Percentiles rank a stretch among this genome's conserved stretches.
phyloP scores from a whole-genome alignment of 1,140 invertebrate genomes.

The Drosophila punjabiensis region DNA sequence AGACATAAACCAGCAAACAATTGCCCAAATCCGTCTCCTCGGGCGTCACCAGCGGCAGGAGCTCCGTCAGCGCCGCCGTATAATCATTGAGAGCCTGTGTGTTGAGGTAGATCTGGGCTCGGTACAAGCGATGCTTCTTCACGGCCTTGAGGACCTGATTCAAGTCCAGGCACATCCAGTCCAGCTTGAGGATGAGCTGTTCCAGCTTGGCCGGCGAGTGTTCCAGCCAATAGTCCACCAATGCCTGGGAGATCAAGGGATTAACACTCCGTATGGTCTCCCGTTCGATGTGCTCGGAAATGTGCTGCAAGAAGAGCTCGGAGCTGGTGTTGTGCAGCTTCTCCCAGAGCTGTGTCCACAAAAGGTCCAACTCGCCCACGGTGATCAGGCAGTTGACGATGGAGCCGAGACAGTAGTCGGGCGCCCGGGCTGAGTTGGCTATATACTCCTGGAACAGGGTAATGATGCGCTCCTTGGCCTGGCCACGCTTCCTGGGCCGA shows the following conservation, averaged over 20 bases:
- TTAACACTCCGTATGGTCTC: slow-evolving; percentile 86
- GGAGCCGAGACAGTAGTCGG: slow-evolving; percentile 78
- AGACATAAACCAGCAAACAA: slow-evolving; percentile 96
- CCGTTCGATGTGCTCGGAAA: slow-evolving; percentile 86
- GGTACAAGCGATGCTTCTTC: slow-evolving; percentile 91
- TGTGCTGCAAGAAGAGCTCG: slow-evolving; percentile 85
- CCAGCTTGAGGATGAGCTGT: slow-evolving; percentile 92
- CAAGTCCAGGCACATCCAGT: slow-evolving; percentile 94
- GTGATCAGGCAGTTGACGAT: slow-evolving; percentile 82
- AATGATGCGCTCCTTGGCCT: slow-evolving; percentile 82
- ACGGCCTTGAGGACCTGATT: slow-evolving; percentile 95
- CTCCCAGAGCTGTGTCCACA: slow-evolving; percentile 86
- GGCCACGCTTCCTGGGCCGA: slow-evolving; percentile 68
- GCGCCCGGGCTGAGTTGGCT: slow-evolving; percentile 67
- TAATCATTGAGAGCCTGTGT: slow-evolving; percentile 94
- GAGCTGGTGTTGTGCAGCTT: slow-evolving; percentile 69
- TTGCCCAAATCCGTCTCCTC: slow-evolving; percentile 90
- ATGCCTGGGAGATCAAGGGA: slow-evolving; percentile 89
- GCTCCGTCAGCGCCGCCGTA: slow-evolving; percentile 92
- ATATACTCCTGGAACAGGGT: slow-evolving; percentile 82
- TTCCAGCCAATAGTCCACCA: slow-evolving; percentile 88
- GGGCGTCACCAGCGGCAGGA: slow-evolving; percentile 87
- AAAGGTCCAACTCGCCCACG: slow-evolving; percentile 73
- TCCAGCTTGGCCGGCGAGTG: slow-evolving; percentile 89
- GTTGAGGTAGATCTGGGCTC: slow-evolving; percentile 95